Evolutionary conservation across 1,140 invertebrate genomes (phyloP).

Genomic region (Lordiphosa clarofinis): DNA sequence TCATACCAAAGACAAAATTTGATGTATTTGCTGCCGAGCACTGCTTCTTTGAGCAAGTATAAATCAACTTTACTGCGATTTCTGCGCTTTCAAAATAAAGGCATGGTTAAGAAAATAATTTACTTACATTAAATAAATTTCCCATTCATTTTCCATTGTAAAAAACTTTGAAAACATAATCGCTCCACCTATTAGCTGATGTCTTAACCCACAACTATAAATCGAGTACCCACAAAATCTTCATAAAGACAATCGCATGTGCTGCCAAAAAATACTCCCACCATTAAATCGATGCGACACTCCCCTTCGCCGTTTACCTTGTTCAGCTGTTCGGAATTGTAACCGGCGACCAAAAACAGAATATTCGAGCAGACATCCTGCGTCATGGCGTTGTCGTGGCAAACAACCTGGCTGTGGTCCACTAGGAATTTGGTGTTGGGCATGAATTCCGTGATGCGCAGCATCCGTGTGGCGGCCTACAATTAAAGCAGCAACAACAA

Average conservation of each 20-base stretch:
- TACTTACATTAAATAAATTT: no score
- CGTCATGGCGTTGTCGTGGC: conserved; percentile 80
- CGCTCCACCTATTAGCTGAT: no score
- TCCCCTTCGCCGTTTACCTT: conserved; percentile 58
- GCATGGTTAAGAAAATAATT: no score
- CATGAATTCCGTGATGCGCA: conserved; percentile 82
- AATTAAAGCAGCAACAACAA: conserved; percentile 14
- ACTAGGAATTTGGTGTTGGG: conserved; percentile 81
- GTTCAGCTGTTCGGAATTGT: conserved; percentile 80
- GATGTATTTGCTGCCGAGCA: no score
- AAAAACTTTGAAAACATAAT: no score
- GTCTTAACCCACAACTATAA: no score
- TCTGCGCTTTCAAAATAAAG: no score
- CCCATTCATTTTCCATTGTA: no score
- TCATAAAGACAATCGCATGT: conserved; percentile 41
- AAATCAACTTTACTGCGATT: no score
- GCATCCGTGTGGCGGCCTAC: conserved; percentile 79
- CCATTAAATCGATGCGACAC: conserved; percentile 11
- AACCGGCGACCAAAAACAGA: conserved; percentile 82
- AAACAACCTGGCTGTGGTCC: conserved; percentile 80
- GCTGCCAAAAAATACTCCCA: conserved; percentile 3
- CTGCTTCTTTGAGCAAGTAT: no score
- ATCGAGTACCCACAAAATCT: conserved; percentile 36
- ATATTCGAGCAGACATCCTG: conserved; percentile 82
- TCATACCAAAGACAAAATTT: no score